Base-by-base conservation (phyloP, 2,888 invertebrate genomes). In the Epinotia nisella region DNA sequence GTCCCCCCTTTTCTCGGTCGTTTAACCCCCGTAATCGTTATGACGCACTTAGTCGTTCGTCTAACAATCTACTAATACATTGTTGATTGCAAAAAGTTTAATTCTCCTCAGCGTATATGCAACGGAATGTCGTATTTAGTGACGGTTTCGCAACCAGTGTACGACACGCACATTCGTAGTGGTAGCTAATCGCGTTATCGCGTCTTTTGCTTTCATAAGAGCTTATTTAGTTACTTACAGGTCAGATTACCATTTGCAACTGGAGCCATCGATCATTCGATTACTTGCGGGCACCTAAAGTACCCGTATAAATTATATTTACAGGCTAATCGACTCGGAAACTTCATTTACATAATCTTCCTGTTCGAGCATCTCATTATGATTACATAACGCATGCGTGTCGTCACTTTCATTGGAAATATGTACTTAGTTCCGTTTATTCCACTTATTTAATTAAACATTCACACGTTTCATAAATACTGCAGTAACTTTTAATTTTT, bases 401-500 rank as follows among this genome's bases (percentile, higher is more conserved):
- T 85, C 85, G 86, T 87, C 87, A 89, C 90, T 90, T 90, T 91
- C 89, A 82, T 88, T 86, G 78, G 75, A 81, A 79, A 79, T 80
- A 80, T 82, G 81, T 80, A 81, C 81, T 85, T 82, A 85, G 87
- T 87, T 89, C 88, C 88, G 88, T 89, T 90, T 88, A 89, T 86
- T 84, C 87, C 87, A 89, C 81, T 91, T 92, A 92, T 90, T 90
- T 91, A 92, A 91, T 91, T 93, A 92, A 90, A 92, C 89, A 92
- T 91, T 92, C 93, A 93, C 92, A 91, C 89, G 85, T 89, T 91
- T 87, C 88, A 85, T 87, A 84, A 85, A 89, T 68, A 64, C 64
- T 64, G 93, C 90, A 92, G 91, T 92, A 90, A 93, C 88, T 92
- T 90, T 92, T 90, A 91, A 90, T 90, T 93, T 91, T 92, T 87